Conservation (phyloP, 2,113 vertebrate genomes). For the Hyperoodon ampullatus region DNA sequence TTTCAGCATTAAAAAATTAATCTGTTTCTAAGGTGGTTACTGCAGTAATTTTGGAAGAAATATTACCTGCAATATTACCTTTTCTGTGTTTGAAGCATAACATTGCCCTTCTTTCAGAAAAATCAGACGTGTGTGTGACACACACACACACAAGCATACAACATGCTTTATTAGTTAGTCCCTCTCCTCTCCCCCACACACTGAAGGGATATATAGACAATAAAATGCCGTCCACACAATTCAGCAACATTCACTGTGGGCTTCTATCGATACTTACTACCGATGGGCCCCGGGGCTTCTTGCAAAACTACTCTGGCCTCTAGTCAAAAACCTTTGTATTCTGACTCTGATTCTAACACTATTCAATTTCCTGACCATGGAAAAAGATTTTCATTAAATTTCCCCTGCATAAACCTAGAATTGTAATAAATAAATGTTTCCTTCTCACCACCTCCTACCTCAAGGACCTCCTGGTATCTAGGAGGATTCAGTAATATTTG, state of each 20-base stretch:
- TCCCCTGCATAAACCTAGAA: background rate
- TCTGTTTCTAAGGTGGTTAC: background rate
- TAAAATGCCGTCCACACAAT: conserved; percentile 19
- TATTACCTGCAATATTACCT: background rate
- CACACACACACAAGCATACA: too few relatives aligned
- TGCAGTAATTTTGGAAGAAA: background rate
- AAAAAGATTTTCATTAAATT: conserved; percentile 63
- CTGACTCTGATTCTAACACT: conserved; percentile 34
- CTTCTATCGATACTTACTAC: conserved; percentile 57
- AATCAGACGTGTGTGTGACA: background rate
- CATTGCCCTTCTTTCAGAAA: conserved; percentile 27
- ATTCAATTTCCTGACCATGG: conserved; percentile 64
- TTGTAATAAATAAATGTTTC: conserved; percentile 50
- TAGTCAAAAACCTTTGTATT: conserved; percentile 38
- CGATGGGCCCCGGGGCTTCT: background rate
- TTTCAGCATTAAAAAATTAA: conserved; percentile 9
- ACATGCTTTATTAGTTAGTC: background rate
- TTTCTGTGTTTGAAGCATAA: conserved; percentile 15
- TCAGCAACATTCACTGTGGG: background rate
- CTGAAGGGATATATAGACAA: background rate
- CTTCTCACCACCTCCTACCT: background rate
- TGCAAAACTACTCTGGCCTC: background rate
- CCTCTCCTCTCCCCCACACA: background rate
- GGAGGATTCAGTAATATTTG: conserved; percentile 32
- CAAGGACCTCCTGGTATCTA: background rate